Percentiles rank a stretch among this genome's conserved stretches.
phyloP scores from a whole-genome alignment of 2,113 vertebrate species.

The Phyllostomus hastatus region DNA sequence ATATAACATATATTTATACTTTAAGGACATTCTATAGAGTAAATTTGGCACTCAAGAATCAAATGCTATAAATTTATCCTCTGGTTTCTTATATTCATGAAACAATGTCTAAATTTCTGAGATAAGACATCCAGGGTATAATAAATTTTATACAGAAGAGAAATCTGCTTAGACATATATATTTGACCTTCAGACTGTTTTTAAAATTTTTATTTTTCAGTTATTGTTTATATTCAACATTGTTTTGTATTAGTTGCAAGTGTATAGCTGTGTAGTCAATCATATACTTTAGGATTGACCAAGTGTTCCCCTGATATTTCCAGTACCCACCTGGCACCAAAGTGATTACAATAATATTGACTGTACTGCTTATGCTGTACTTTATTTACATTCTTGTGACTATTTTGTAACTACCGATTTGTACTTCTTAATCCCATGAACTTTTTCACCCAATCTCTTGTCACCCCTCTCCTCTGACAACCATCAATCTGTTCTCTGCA shows the following conservation, averaged over 20 bases:
- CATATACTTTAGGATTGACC: not conserved
- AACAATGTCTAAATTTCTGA: not conserved
- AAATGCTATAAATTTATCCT: not conserved
- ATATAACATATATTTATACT: not conserved
- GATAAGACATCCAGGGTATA: not conserved
- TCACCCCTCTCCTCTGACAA: not conserved
- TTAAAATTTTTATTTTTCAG: not conserved
- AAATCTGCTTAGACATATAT: not conserved
- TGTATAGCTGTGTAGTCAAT: not conserved
- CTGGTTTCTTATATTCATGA: not conserved
- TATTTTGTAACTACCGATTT: not conserved
- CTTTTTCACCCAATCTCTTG: not conserved
- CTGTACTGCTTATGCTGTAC: not conserved
- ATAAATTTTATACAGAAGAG: not conserved
- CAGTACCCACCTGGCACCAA: not conserved
- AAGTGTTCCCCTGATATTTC: not conserved
- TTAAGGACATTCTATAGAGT: not conserved
- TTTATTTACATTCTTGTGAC: not conserved
- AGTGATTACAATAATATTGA: not conserved
- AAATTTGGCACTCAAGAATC: not conserved
- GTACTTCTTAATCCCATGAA: not conserved
- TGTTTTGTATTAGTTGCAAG: not conserved
- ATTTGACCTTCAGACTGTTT: not conserved
- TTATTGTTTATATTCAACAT: not conserved
- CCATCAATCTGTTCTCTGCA: not conserved